Base-by-base conservation (phyloP, 2,888 invertebrate genomes). In the Adineta ricciae region DNA sequence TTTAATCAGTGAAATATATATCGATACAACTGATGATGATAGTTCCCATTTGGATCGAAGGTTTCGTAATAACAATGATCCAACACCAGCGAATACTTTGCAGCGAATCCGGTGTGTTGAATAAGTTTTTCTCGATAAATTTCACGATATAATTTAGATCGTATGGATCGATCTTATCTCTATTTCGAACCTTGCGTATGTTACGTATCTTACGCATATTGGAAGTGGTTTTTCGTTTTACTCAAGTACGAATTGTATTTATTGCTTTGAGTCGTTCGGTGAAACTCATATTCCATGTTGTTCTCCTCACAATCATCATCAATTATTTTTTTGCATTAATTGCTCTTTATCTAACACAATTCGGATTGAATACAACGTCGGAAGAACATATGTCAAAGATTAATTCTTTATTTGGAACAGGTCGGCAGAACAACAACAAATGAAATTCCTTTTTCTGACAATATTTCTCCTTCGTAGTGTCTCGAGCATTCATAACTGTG, bases 151-250 rank as follows among this genome's bases (percentile, higher is more conserved):
- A 46, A 11, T 64, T 19, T 64, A 64, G 64, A 11, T 41, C 41
- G 0, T 78, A 78, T 41, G 78, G 78, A 41, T n/a, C 41, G 41
- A 38, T 78, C 24, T 78, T 78, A 41, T 41, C 78, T 41, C 24
- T 78, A 78, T 78, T 78, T n/a, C 38, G 78, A 78, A 78, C 78
- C 38, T 78, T 78, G n/a, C 78, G 78, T 19, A 78, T 78, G 41
- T n/a, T 78, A 78, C 38, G 78, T n/a, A 41, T 78, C 5, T n/a
- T 78, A 78, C 78, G 78, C 11, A 24, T 41, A 41, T 41, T 78
- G n/a, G 78, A 78, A 78, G 41, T 78, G 14, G 78, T n/a, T 24
- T 78, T 78, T 38, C 41, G 41, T 78, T 78, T 78, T 78, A 78
- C 78, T 41, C 78, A 78, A 78, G 78, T 78, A n/a, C 38, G 41